These are phyloP conservation scores for Thecocarcelia acutangulata DNA, from an alignment of 2,888 invertebrate genomes.

Conservation along the genomic window DNA sequence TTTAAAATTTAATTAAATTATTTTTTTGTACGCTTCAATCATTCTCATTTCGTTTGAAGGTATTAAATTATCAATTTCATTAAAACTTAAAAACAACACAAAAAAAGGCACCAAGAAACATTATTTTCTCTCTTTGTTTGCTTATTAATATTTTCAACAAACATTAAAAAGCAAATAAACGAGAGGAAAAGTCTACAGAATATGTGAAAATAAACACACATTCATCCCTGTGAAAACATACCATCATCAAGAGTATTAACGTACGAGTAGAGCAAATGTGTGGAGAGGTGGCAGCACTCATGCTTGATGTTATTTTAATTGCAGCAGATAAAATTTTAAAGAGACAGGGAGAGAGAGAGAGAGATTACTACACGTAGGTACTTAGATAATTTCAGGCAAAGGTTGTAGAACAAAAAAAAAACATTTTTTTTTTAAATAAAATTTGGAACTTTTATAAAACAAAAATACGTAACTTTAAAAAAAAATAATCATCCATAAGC, in stretches of 20 bases:
- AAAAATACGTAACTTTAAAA: no score
- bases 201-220: no score
- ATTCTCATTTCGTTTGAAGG: conserved; percentile 2
- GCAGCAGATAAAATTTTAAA: conserved; percentile 6
- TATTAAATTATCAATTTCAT: conserved; percentile 24
- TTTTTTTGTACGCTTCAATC: neutral
- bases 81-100: conserved; percentile 48
- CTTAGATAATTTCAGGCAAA: no score
- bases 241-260: neutral
- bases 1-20: no score
- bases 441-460: no score
- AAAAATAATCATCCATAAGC: no score
- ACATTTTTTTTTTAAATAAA: no score
- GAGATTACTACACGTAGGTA: neutral
- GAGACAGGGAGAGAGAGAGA: neutral
- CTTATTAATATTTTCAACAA: conserved; percentile 14
- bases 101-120: conserved; percentile 1
- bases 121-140: neutral
- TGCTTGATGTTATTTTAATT: conserved; percentile 58
- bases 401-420: no score
- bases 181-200: neutral
- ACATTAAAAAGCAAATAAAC: neutral
- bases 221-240: neutral
- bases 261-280: no score
- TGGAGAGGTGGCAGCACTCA: neutral